phyloP scores from a whole-genome alignment of 1,140 invertebrate genomes.

The Atopsyche davidsoni region DNA sequence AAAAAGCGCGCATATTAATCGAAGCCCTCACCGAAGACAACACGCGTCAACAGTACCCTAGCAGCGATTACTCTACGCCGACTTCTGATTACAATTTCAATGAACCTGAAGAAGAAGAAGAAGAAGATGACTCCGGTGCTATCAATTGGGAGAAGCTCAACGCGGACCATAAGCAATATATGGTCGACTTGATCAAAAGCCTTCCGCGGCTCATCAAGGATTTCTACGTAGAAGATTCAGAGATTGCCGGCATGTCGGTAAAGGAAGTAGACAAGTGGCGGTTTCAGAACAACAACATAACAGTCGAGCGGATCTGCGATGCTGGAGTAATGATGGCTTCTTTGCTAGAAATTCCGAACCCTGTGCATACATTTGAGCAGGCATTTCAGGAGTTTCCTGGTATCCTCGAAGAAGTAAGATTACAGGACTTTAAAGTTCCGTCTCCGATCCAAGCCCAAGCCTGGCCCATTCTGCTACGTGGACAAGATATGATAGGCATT shows the following conservation, averaged over 20 bases:
- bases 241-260: conserved; percentile 57
- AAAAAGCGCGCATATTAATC: conserved; percentile 52
- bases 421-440: conserved; percentile 75
- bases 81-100: background rate
- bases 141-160: conserved; percentile 41
- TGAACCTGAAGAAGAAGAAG: conserved; percentile 30
- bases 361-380: conserved; percentile 75
- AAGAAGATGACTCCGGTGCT: conserved; percentile 36
- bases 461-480: conserved; percentile 82
- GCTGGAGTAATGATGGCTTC: conserved; percentile 38
- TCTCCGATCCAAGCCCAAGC: conserved; percentile 89
- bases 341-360: conserved; percentile 67
- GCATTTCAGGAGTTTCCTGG: conserved; percentile 79
- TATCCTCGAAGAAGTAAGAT: conserved; percentile 72
- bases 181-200: conserved; percentile 54
- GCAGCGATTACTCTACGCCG: background rate
- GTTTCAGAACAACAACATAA: conserved; percentile 64
- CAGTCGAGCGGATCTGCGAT: conserved; percentile 50
- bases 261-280: conserved; percentile 59
- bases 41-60: background rate
- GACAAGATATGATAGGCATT: conserved; percentile 86
- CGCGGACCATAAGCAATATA: conserved; percentile 46
- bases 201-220: conserved; percentile 67
- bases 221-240: conserved; percentile 77
- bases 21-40: conserved; percentile 34